A percentile compares a stretch with the other conserved stretches of the same genome.
Evolutionary conservation across 1,140 invertebrate species (phyloP).

Genomic region (Drosophila lini): DNA sequence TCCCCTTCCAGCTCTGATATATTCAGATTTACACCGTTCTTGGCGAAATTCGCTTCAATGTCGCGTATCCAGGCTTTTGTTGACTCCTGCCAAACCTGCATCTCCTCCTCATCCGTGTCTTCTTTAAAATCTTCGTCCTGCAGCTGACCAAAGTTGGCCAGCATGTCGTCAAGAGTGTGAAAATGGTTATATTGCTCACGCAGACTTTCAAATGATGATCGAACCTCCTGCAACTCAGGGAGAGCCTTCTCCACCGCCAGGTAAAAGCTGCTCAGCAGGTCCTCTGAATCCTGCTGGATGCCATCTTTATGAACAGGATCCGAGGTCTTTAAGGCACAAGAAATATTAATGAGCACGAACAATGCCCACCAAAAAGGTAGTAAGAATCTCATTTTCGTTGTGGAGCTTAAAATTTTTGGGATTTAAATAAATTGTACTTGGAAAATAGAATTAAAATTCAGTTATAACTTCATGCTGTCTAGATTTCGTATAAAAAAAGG

Average conservation of each 20-base stretch:
- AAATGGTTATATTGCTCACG: constrained; percentile 14
- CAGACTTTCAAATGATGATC: constrained; percentile 22
- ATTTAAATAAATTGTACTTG: not conserved
- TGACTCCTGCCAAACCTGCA: constrained; percentile 24
- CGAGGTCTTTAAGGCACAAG: not conserved
- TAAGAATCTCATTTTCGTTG: constrained; percentile 37
- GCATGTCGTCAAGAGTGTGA: constrained; percentile 54
- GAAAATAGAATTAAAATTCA: not conserved
- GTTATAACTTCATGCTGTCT: not conserved
- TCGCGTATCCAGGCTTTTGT: constrained; percentile 60
- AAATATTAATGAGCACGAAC: constrained; percentile 37
- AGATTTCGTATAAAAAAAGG: fast-evolving
- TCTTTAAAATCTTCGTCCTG: not conserved
- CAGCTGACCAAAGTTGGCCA: constrained; percentile 50
- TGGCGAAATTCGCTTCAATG: constrained; percentile 21
- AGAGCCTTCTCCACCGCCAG: constrained; percentile 45
- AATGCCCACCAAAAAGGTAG: constrained; percentile 63
- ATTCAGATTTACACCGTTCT: not conserved
- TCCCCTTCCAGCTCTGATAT: not conserved
- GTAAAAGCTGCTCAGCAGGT: constrained; percentile 41
- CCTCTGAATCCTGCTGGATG: not conserved
- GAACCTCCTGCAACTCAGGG: constrained; percentile 44
- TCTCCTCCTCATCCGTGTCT: not conserved
- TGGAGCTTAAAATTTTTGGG: not conserved
- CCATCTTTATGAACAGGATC: not conserved